Evolutionary conservation across 2,888 invertebrate species (phyloP).

Genomic region (Tortrix viridana): DNA sequence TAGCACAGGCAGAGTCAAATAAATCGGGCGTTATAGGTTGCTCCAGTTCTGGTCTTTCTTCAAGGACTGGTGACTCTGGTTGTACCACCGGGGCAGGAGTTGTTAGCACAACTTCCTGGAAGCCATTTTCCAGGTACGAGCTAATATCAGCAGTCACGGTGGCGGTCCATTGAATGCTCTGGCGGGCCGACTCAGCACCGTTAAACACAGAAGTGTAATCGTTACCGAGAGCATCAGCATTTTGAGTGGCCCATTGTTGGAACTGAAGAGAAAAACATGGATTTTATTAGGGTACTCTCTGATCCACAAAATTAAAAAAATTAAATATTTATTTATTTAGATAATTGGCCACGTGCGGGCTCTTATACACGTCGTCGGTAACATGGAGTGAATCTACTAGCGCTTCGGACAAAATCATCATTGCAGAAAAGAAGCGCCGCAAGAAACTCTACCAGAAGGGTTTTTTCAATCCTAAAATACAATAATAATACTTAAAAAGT

Average conservation of each 20-base stretch:
- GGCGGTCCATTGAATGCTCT: slow-evolving; percentile 56
- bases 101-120: slow-evolving; percentile 40
- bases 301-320: no score
- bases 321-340: no score
- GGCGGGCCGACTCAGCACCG: slow-evolving; percentile 48
- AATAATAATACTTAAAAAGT: no score
- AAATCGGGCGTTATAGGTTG: slow-evolving; percentile 60
- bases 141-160: slow-evolving; percentile 52
- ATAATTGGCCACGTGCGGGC: no score
- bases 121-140: slow-evolving; percentile 54
- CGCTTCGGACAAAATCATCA: no score
- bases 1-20: slow-evolving; percentile 58
- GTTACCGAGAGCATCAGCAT: slow-evolving; percentile 47
- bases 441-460: no score
- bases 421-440: no score
- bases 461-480: no score
- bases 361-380: no score
- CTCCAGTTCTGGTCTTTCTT: slow-evolving; percentile 37
- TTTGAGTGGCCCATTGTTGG: slow-evolving; percentile 59
- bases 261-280: slow-evolving; percentile 54
- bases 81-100: slow-evolving; percentile 37
- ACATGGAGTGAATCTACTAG: no score
- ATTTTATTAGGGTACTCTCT: no score
- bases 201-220: slow-evolving; percentile 47
- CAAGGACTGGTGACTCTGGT: slow-evolving; percentile 41